These are phyloP conservation scores for Etheostoma nigrum DNA, from an alignment of 2,797 vertebrate genomes.

Conservation along the genomic window DNA sequence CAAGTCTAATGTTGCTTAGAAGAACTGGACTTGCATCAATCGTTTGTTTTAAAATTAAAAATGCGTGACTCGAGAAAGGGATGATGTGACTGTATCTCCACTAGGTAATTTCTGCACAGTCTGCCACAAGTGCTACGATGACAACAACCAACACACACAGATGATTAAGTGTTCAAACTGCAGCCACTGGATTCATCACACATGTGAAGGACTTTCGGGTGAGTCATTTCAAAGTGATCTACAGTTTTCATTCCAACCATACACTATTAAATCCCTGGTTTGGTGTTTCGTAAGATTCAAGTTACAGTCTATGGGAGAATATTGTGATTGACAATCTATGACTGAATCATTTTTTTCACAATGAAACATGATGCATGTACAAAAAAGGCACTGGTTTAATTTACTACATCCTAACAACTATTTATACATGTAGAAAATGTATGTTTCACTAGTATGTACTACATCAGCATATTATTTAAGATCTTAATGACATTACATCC, in stretches of 20 bases:
- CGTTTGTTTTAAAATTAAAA: neutral
- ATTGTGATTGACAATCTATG: neutral
- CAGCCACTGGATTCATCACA: slow-evolving; percentile 91
- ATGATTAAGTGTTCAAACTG: slow-evolving; percentile 92
- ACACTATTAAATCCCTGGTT: neutral
- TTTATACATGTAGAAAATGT: neutral
- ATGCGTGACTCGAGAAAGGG: neutral
- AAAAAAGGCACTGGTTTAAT: neutral
- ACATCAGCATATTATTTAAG: too few species aligned
- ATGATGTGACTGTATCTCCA: slow-evolving; percentile 16
- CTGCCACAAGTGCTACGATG: slow-evolving; percentile 90
- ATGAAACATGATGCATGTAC: neutral
- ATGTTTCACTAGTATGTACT: too few species aligned
- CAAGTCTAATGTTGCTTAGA: neutral
- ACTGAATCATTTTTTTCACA: neutral
- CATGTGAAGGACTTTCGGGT: slow-evolving; percentile 93
- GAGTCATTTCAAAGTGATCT: slow-evolving; percentile 37
- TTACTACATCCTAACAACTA: neutral
- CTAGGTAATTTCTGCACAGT: slow-evolving; percentile 91
- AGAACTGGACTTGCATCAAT: neutral
- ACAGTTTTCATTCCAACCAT: slow-evolving; percentile 1
- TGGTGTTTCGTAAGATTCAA: slow-evolving; percentile 1
- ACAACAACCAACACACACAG: slow-evolving; percentile 83
- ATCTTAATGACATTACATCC: neutral
- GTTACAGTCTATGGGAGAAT: neutral